These are phyloP conservation scores for Ommatoiulus sabulosus DNA, from an alignment of 2,888 invertebrate species.

Conservation along the genomic window DNA sequence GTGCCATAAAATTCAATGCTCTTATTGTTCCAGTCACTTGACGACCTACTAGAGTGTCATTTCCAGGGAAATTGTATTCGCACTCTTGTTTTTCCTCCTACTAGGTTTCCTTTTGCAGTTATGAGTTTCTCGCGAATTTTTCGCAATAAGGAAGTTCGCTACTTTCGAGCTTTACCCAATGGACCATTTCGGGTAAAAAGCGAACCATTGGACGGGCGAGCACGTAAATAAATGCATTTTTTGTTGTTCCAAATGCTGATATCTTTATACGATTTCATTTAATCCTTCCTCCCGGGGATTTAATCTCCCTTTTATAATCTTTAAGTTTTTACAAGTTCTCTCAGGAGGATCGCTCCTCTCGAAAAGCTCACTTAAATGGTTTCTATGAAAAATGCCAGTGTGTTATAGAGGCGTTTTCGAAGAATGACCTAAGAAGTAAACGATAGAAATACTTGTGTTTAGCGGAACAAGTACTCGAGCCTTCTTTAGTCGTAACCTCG, in stretches of 20 bases:
- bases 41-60: slow-evolving; percentile 48
- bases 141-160: slow-evolving; percentile 29
- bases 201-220: not conserved
- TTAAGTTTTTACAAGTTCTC: too few relatives aligned
- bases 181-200: slow-evolving; percentile 2
- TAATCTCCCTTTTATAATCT: not conserved
- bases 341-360: too few relatives aligned
- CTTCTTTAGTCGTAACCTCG: not conserved
- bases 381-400: too few relatives aligned
- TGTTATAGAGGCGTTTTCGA: too few relatives aligned
- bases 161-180: slow-evolving; percentile 3
- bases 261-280: not conserved
- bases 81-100: slow-evolving; percentile 10
- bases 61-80: slow-evolving; percentile 39
- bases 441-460: too few relatives aligned
- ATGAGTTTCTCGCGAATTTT: slow-evolving; percentile 8
- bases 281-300: not conserved
- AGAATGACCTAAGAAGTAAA: too few relatives aligned
- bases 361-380: too few relatives aligned
- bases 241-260: not conserved
- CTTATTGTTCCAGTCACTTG: slow-evolving; percentile 48
- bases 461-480: not conserved
- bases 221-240: slow-evolving; percentile 9
- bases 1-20: slow-evolving; percentile 48
- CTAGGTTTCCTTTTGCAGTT: not conserved